A percentile compares a stretch with the other conserved stretches of the same genome.
Evolutionary conservation across 2,888 invertebrate genomes (phyloP).

Genomic region (Balanococcus diminutus): DNA sequence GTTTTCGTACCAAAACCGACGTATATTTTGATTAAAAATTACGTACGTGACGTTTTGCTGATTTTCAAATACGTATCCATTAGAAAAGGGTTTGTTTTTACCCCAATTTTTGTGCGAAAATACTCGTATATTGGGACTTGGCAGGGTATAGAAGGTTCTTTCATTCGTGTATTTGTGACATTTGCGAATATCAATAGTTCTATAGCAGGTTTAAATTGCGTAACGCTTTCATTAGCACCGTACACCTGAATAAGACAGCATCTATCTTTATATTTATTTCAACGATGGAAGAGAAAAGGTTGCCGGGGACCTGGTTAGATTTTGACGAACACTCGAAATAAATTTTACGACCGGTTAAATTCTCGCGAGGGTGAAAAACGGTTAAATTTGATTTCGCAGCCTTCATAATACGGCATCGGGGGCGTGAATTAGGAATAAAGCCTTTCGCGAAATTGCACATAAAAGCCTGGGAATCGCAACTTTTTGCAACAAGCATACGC

Average conservation of each 20-base stretch:
- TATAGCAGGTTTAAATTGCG: too few species aligned
- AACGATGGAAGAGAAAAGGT: background rate
- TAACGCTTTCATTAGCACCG: too few species aligned
- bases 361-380: background rate
- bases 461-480: background rate
- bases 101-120: too few species aligned
- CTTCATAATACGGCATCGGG: background rate
- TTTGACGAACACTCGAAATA: background rate
- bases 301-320: too few species aligned
- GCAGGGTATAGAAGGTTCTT: too few species aligned
- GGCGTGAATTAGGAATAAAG: conserved; percentile 10
- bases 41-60: too few species aligned
- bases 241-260: too few species aligned
- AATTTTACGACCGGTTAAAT: background rate
- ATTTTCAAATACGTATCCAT: too few species aligned
- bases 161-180: too few species aligned
- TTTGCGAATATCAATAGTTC: too few species aligned
- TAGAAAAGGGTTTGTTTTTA: too few species aligned
- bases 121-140: too few species aligned
- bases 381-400: background rate
- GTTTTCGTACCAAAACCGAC: background rate
- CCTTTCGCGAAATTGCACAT: background rate
- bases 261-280: background rate
- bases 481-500: background rate
- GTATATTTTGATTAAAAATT: background rate